Evolutionary conservation across 2,113 vertebrate genomes (phyloP), one percentile per base, ranked within the genome.

Genomic region (Ascaphus truei): DNA sequence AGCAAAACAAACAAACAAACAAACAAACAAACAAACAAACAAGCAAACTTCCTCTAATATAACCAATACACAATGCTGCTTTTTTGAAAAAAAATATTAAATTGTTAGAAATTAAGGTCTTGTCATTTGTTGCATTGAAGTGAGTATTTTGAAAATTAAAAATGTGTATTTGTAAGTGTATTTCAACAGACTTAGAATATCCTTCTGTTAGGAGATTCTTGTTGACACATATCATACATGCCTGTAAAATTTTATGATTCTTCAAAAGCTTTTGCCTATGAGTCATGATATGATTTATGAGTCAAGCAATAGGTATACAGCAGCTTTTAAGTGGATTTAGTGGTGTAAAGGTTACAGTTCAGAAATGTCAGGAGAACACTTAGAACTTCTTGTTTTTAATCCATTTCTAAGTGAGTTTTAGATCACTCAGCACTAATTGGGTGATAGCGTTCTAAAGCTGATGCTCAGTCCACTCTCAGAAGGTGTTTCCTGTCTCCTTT

Each of bases 321-420:
- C 25, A 45, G 18, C 37, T 43, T 43, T 43, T 43, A 29, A 27
- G 5, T 15, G 16, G 47, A 50, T 50, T 50, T 26, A 22, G 30
- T 51, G 30, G 16, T 50, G 30, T 25, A 63, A 51, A 50, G 61
- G 45, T 63, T 20, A 47, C 11, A 63, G 61, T 25, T 50, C 61
- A 51, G 30, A 34, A 25, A 50, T 63, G 61, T 50, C 45, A 50
- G 45, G n/a, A 23, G 11, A 62, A 62, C 22, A 39, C 41, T 47
- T 23, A 22, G 41, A 34, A 63, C 61, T 51, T 25, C 61, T 36
- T 63, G 61, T 34, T 43, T n/a, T 62, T 63, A 51, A 51, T 51
- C 45, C 31, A 25, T 63, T 63, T 36, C 45, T 51, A 51, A 34
- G 53, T 57, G 53, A 57, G 16, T 36, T 63, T 51, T 36, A 63